These are phyloP conservation scores for Seriola quinqueradiata DNA, from an alignment of 2,113 vertebrate species.

Conservation along the genomic window DNA sequence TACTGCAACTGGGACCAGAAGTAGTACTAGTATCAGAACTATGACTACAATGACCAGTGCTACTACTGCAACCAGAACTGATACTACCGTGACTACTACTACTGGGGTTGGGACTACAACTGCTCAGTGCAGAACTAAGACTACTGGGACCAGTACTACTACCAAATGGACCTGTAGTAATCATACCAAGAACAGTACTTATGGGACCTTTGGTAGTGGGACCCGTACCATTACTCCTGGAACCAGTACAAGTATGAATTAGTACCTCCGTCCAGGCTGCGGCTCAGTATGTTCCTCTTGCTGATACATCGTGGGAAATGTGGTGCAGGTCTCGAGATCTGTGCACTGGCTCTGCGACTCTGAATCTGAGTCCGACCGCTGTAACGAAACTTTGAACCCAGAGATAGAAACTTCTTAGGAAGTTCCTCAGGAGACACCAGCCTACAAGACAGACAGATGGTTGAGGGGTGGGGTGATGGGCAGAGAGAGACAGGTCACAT, in stretches of 20 bases:
- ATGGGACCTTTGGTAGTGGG: background rate
- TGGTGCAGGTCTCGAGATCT: slow-evolving; percentile 94
- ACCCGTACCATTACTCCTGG: background rate
- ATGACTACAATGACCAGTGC: too few relatives aligned
- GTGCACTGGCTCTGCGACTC: slow-evolving; percentile 92
- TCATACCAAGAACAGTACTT: background rate
- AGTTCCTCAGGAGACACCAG: slow-evolving; percentile 94
- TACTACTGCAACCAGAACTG: background rate
- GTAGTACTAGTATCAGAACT: background rate
- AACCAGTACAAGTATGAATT: background rate
- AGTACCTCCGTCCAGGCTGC: slow-evolving; percentile 97
- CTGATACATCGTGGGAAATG: slow-evolving; percentile 95
- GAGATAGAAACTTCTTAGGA: slow-evolving; percentile 93
- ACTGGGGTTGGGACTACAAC: background rate
- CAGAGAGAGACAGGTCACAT: background rate
- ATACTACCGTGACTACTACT: background rate
- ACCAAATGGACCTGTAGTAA: background rate
- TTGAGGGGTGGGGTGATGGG: background rate
- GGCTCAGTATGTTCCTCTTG: slow-evolving; percentile 97
- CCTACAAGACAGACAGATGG: slow-evolving; percentile 73
- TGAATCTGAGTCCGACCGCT: slow-evolving; percentile 97
- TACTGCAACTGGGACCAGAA: background rate
- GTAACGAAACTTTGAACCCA: slow-evolving; percentile 99
- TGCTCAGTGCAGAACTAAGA: background rate
- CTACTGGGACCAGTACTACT: background rate